Evolutionary conservation across 1,140 invertebrate species (phyloP), one percentile per base, ranked within the genome.

Genomic region (Papilio dardanus): DNA sequence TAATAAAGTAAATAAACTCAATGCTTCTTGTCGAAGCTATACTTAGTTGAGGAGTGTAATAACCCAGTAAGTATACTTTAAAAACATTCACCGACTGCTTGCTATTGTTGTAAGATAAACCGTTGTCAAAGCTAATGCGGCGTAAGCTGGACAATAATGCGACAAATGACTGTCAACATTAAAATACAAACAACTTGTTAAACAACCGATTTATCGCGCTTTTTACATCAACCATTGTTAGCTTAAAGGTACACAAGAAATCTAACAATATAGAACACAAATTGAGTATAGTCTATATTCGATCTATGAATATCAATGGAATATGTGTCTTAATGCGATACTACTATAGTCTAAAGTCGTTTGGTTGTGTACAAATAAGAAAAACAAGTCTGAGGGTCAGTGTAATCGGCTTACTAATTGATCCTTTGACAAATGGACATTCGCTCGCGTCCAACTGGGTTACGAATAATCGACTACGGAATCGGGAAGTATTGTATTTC

Each of bases 351-450:
- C 67, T 21, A 42, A 46, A 46, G 16, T 71, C 24, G 3, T 71
- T 50, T 16, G 40, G 2, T 28, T 8, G 21, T 40, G n/a, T 40
- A 50, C 21, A 14, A 58, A 58, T 58, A 58, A 58, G 21, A 58
- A 58, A 35, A 50, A 42, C 37, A 42, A 28, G 68, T 71, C 68
- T 7, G 40, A n/a, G 37, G 68, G 68, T 71, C 68, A 71, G 24
- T 40, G 71, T 77, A 77, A 77, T 75, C 76, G 76, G 76, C 76
- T 77, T 77, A 75, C 74, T 77, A 77, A 77, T 77, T 69, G 76
- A 75, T 77, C 73, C 69, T 46, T 46, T 75, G 69, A 77, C 65
- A 77, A 69, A 71, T 30, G 68, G 37, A 50, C 37, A 42, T 42
- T 40, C 68, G 40, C 68, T 71, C 68, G 21, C n/a, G 33, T 40